Percentiles rank a stretch among this genome's conserved stretches.
Evolutionary conservation across 2,888 invertebrate genomes (phyloP).

Genomic region (Linnaemya tessellans): DNA sequence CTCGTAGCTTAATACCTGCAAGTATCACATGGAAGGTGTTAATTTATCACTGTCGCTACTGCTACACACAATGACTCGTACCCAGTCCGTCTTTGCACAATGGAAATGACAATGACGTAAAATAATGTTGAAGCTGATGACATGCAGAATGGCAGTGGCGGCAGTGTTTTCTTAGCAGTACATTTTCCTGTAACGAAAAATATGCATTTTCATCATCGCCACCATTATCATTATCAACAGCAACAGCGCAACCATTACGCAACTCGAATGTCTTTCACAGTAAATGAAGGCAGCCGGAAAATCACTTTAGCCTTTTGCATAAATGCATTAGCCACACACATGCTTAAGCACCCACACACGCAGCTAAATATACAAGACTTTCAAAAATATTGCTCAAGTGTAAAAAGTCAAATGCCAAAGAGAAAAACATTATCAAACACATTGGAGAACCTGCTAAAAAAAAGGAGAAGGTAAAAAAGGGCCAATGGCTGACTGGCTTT

Average conservation of each 20-base stretch:
- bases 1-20: constrained; percentile 50
- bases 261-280: constrained; percentile 58
- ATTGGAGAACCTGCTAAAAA: neutral
- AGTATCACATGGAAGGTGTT: constrained; percentile 62
- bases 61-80: constrained; percentile 20
- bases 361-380: constrained; percentile 4
- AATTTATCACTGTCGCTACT: constrained; percentile 70
- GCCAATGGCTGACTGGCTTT: constrained; percentile 50
- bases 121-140: constrained; percentile 55
- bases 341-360: constrained; percentile 17
- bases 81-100: constrained; percentile 1
- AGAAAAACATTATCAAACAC: constrained; percentile 8
- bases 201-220: constrained; percentile 56
- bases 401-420: constrained; percentile 64
- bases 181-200: constrained; percentile 40
- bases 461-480: constrained; percentile 17
- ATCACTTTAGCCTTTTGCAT: constrained; percentile 71
- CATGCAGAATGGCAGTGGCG: constrained; percentile 26
- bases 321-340: constrained; percentile 67
- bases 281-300: constrained; percentile 70
- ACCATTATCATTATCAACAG: constrained; percentile 27
- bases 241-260: constrained; percentile 51
- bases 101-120: constrained; percentile 43
- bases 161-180: constrained; percentile 33
- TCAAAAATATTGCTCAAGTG: constrained; percentile 48